These are phyloP conservation scores for Drosophila sp. DNA, from an alignment of 1,140 invertebrate genomes.

Conservation along the genomic window DNA sequence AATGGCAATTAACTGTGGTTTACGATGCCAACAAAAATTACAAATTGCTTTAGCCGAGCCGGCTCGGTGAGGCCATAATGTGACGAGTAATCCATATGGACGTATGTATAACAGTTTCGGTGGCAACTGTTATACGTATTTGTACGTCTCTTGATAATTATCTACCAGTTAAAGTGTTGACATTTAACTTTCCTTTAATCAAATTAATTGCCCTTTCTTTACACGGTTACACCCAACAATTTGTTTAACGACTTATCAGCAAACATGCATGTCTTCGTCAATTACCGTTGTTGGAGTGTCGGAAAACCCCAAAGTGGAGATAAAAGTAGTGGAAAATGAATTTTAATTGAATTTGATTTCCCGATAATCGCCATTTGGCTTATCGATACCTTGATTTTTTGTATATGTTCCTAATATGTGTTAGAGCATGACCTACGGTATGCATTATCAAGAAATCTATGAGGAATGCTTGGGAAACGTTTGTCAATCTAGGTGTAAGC, in stretches of 20 bases:
- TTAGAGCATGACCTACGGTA: too few relatives aligned
- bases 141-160: background rate
- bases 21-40: slow-evolving; percentile 28
- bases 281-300: too few relatives aligned
- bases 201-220: background rate
- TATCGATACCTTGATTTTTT: too few relatives aligned
- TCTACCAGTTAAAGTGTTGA: slow-evolving; percentile 2
- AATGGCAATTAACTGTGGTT: slow-evolving; percentile 45
- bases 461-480: too few relatives aligned
- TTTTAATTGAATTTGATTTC: too few relatives aligned
- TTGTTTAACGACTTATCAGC: background rate
- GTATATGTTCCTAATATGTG: too few relatives aligned
- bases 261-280: too few relatives aligned
- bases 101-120: background rate
- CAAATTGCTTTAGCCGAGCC: background rate
- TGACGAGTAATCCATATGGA: background rate
- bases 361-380: too few relatives aligned
- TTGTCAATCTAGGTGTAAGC: too few relatives aligned
- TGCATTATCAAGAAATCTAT: too few relatives aligned
- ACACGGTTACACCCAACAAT: background rate
- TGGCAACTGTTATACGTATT: background rate
- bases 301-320: too few relatives aligned
- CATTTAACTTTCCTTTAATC: slow-evolving; percentile 1
- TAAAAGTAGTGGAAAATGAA: too few relatives aligned
- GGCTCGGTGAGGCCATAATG: background rate